Base-by-base conservation (phyloP, 1,140 invertebrate genomes). In the Solen grandis region DNA sequence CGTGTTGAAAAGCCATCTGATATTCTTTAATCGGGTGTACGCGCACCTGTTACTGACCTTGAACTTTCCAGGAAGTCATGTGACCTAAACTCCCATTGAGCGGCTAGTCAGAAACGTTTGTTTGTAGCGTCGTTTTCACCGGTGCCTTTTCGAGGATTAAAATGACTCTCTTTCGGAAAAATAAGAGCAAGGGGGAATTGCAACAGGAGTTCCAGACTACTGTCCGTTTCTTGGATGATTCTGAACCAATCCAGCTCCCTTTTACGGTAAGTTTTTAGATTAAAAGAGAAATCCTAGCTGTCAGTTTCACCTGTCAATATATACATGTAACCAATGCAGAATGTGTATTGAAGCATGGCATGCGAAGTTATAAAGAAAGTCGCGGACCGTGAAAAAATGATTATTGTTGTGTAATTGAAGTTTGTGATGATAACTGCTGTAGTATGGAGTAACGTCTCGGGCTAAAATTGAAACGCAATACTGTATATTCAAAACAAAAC, bases 191-290 rank as follows among this genome's bases (percentile, higher is more conserved):
- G 77, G 86, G 85, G 52, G 90, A 91, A 55, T 81, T 86, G n/a
- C 87, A 87, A 41, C 85, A 85, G 82, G 89, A 91, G 69, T 96
- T 97, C 94, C 97, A 97, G 94, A 98, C 97, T 93, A 98, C 96
- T 83, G 96, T 99, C 83, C 94, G 97, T 87, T 94, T 99, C 83
- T 93, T 99, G 85, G 97, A 98, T 93, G 97, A 99, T 93, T 95
- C 96, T 81, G 97, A 99, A 93, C 96, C 98, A 86, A 94, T 99
- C 88, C 96, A 98, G 94, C 97, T 97, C 92, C 97, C 98, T 94
- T 99, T 98, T 94, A 97, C 97, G 95, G 97, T 98, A 93, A 87
- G 88, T 78, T 69, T 46, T 52, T 3, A n/a, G 46, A 27, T 33
- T 29, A 63, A 27, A 29, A 16, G 29, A 54, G n/a, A 3, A 16